Base-by-base conservation (phyloP, 2,888 invertebrate genomes). In the Barypeithes pellucidus region DNA sequence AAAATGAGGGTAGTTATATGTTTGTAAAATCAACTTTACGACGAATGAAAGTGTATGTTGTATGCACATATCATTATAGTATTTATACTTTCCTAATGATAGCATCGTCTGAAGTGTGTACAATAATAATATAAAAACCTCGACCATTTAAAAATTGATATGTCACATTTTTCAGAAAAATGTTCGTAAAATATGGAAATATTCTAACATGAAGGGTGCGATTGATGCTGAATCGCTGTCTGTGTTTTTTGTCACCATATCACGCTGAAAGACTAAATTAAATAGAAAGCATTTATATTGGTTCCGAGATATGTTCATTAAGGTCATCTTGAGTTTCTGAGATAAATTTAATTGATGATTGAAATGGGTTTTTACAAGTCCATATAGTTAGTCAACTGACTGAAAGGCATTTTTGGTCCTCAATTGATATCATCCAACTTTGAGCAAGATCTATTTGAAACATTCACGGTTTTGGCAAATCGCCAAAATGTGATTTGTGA, bases 61-160 rank as follows among this genome's bases (percentile, higher is more conserved):
- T 84, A 84, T 85, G 85, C 85, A 86, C 85, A 86, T 86, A 86
- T 86, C 86, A 85, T 83, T 79, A 82, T 82, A 84, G 82, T 82
- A 84, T 86, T 86, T 85, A 84, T 86, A 86, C 85, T 85, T 86
- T 85, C 84, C 84, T 84, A 73, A 70, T 45, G 72, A 77, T 77
- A 84, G 80, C 80, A 78, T 80, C 78, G 81, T 78, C 80, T 80
- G 77, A 82, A 81, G 81, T 82, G 81, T 83, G 82, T 83, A 83
- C 82, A 84, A 83, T 82, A 83, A 83, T 74, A 75, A 76, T 77
- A 80, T 77, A 77, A 82, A 82, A 82, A 81, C 82, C 83, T 84
- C 82, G 84, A 85, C 83, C 84, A 84, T 83, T 81, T 79, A 78
- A 76, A 36, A 77, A 80, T 57, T 57, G 80, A 80, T 81, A 76